Percentiles rank a stretch among this genome's conserved stretches.
These are phyloP conservation scores for Ia io DNA, from an alignment of 2,113 vertebrate species.

Conservation along the genomic window DNA sequence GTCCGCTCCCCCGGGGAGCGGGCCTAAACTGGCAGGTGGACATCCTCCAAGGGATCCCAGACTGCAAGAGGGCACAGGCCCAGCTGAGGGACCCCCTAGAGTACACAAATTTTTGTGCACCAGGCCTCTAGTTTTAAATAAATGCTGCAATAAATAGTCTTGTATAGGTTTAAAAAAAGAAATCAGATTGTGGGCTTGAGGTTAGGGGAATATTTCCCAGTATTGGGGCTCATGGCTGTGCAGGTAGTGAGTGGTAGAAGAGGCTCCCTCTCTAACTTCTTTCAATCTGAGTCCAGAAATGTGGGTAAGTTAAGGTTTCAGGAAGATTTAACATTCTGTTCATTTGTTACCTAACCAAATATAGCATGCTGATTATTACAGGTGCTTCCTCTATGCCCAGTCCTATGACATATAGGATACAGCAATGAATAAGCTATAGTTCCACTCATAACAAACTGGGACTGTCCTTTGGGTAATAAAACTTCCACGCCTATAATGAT, in stretches of 20 bases:
- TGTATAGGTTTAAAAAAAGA: neutral
- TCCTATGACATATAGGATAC: neutral
- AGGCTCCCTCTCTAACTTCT: neutral
- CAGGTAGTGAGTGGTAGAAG: neutral
- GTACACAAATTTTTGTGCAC: no score
- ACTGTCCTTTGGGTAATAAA: neutral
- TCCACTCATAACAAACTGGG: neutral
- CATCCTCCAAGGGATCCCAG: no score
- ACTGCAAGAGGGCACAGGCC: no score
- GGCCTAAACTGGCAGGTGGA: no score
- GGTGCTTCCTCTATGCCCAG: neutral
- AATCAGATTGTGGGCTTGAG: neutral
- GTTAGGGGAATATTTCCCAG: neutral
- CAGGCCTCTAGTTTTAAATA: neutral
- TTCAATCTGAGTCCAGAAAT: slow-evolving; percentile 17
- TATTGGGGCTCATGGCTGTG: neutral
- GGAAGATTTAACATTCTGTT: neutral
- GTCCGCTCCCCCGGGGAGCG: no score
- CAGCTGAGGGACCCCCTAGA: no score
- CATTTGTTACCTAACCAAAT: neutral
- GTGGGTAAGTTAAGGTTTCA: slow-evolving; percentile 5
- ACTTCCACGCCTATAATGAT: neutral
- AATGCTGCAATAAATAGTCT: neutral
- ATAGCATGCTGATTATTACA: neutral
- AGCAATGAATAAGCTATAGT: neutral